These are phyloP conservation scores for Seladonia tumulorum DNA, from an alignment of 2,888 invertebrate species.

Conservation along the genomic window DNA sequence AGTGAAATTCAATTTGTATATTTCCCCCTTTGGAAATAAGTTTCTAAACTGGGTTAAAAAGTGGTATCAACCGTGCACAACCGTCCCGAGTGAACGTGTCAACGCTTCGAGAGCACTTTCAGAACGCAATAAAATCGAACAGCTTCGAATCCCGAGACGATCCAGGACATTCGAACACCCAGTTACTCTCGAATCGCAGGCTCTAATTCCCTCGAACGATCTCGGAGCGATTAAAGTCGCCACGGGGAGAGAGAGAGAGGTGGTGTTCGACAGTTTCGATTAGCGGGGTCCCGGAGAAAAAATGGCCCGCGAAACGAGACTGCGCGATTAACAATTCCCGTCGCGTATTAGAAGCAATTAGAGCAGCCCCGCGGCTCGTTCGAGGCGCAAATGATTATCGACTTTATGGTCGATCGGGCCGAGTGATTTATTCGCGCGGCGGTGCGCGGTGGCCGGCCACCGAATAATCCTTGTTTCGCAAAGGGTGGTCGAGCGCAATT, in stretches of 20 bases:
- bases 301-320: background rate
- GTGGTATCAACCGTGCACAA: background rate
- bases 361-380: slow-evolving; percentile 18
- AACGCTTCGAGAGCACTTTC: background rate
- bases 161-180: background rate
- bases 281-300: background rate
- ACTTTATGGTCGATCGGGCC: slow-evolving; percentile 28
- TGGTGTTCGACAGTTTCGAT: background rate
- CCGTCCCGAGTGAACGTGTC: background rate
- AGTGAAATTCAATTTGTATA: background rate
- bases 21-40: background rate
- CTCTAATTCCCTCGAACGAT: background rate
- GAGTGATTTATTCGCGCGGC: slow-evolving; percentile 22
- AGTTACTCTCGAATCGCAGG: background rate
- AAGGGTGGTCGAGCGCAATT: slow-evolving; percentile 23
- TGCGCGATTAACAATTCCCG: slow-evolving; percentile 26
- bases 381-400: slow-evolving; percentile 32
- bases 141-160: background rate
- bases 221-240: background rate
- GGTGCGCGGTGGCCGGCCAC: background rate
- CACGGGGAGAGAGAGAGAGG: background rate
- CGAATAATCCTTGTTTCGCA: slow-evolving; percentile 39
- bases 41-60: background rate
- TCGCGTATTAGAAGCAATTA: slow-evolving; percentile 25
- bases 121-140: background rate